phyloP scores from a whole-genome alignment of 92 coral and sea anemone genomes.

The Pocillopora meandrina region DNA sequence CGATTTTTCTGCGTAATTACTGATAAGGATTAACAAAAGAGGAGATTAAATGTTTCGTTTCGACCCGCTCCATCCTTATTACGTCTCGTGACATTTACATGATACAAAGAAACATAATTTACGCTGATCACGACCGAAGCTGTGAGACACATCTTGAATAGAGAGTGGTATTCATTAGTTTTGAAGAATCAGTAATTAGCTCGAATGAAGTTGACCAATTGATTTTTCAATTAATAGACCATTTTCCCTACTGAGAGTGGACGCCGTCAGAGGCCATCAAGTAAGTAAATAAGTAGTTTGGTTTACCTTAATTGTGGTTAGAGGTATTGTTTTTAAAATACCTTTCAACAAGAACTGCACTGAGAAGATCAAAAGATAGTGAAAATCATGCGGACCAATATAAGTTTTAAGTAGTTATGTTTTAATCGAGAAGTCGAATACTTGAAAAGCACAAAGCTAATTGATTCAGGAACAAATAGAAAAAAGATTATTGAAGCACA shows the following conservation, averaged over 20 bases:
- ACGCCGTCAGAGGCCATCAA: not conserved
- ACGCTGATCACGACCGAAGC: not conserved
- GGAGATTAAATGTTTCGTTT: not conserved
- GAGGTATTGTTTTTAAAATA: not conserved
- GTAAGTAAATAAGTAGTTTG: not conserved
- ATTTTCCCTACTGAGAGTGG: not conserved
- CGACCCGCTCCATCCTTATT: constrained; percentile 1
- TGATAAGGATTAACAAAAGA: constrained; percentile 11
- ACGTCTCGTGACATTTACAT: not conserved
- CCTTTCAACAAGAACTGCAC: not conserved
- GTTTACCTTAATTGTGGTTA: not conserved
- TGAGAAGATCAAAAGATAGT: not conserved
- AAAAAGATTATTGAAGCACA: not conserved
- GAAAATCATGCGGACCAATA: not conserved
- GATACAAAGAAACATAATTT: not conserved
- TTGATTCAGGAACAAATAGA: not conserved
- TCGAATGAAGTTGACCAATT: too few relatives aligned
- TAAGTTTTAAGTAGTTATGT: not conserved
- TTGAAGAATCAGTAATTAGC: too few relatives aligned
- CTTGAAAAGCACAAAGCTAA: not conserved
- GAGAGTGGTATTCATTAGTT: too few relatives aligned
- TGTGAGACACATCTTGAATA: too few relatives aligned
- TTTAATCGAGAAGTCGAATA: not conserved
- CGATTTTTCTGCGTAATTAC: not conserved
- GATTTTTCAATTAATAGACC: too few relatives aligned